Evolutionary conservation across 2,888 invertebrate genomes (phyloP), one percentile per base, ranked within the genome.

Genomic region (Nymphalis polychloros): DNA sequence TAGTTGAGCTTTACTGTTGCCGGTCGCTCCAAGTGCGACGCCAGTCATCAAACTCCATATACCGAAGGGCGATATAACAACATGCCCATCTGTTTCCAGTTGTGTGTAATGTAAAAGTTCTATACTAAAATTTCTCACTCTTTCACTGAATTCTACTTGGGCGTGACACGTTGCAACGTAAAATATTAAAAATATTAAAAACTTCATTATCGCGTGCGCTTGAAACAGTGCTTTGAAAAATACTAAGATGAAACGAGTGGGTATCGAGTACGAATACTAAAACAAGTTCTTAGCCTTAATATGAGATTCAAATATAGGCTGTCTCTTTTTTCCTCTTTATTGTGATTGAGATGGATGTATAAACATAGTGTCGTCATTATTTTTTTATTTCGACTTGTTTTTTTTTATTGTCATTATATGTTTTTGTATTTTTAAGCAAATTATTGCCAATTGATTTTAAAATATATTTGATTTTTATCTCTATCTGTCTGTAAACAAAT

Each of bases 31-130:
- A 27, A 91, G 72, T 0, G 92, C 85, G 5, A 92, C 81, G 10
- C 90, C 91, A 0, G 90, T 88, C 87, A 93, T 84, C 19, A 93
- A 75, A 17, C 86, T 89, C 93, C 93, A 93, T 75, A 93, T 88
- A 72, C 93, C 93, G 65, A 91, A 90, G 0, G 93, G 93, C 2
- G 92, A 91, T 67, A 92, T 86, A 64, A 92, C 92, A 0, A 91
- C 87, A 75, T 92, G 92, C 0, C 89, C 88, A 1, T 82, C 79
- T 0, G 86, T 86, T 72, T 89, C 85, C 19, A 78, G 72, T 27
- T 88, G 89, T 2, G 92, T 90, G 50, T 85, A 80, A 72, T 92
- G 84, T 17, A 92, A 72, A 0, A 92, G 72, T 73, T 90, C 91
- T 16, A 92, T 81, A 69, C 91, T 92, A 70, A 92, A 92, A 70